Conservation (phyloP, 2,797 vertebrate species). For the Hippocampus kuda region DNA sequence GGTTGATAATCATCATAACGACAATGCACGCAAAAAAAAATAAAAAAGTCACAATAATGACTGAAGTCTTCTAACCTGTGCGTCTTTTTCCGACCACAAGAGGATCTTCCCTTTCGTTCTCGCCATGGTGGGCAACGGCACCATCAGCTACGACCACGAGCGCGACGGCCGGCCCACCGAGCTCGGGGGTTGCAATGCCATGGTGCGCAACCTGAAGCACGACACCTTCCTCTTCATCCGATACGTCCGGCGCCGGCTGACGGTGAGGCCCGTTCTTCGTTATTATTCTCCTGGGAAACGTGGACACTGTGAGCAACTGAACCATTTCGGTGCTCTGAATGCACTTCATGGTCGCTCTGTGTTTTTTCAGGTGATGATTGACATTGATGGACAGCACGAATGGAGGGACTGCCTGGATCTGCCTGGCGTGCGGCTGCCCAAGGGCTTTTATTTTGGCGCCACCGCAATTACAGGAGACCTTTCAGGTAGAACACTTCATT, state of each 20-base stretch:
- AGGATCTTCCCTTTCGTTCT: conserved; percentile 87
- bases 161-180: conserved; percentile 83
- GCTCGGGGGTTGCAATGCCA: conserved; percentile 87
- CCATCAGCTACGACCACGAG: conserved; percentile 83
- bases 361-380: conserved; percentile 78
- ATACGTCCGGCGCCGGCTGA: conserved; percentile 85
- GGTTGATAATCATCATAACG: neutral
- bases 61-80: neutral
- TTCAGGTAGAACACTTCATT: conserved; percentile 65
- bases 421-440: conserved; percentile 79
- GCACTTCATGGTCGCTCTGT: too few relatives aligned
- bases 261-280: conserved; percentile 66
- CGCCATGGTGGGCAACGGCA: conserved; percentile 93
- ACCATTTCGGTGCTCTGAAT: neutral
- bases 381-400: conserved; percentile 89
- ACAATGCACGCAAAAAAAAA: neutral
- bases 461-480: conserved; percentile 89
- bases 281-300: neutral
- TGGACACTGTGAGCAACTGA: neutral
- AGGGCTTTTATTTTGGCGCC: conserved; percentile 85
- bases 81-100: conserved; percentile 45
- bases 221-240: conserved; percentile 93
- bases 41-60: neutral
- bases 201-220: conserved; percentile 87
- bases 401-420: conserved; percentile 94